Evolutionary conservation across 2,888 invertebrate genomes (phyloP), one percentile per base, ranked within the genome.

Genomic region (Heteropelma amictum): DNA sequence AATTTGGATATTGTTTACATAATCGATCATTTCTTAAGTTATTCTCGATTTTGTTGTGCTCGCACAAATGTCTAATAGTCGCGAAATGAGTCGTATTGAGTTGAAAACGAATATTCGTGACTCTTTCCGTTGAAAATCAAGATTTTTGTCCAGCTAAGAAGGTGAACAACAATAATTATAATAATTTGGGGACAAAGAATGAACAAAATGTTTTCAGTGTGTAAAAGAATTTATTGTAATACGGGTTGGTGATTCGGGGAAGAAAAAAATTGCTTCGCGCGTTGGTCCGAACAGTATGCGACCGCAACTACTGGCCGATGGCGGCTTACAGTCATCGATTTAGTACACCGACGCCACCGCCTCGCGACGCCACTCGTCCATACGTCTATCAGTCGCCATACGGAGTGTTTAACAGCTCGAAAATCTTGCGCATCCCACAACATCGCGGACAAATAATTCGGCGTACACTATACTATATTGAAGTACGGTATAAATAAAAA

Each of bases 351-450:
- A 14, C 12, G 33, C 23, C 7, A 12, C 54, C 35, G 23, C 23
- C n/a, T 54, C 23, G 35, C 3, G 12, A 12, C 54, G 21, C 35
- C 23, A 38, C 21, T 54, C 5, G 7, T 33, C 21, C 28, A 17
- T 3, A 30, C 28, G 10, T 30, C 19, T 17, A 0, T 2, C n/a
- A 2, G 19, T 10, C 33, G 19, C 19, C n/a, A n/a, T 2, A 7
- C 3, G 33, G 19, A 26, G 19, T 30, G 21, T 26, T 30, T n/a
- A 30, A 23, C 8, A 45, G 30, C 63, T 49, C 21, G 33, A 67
- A 40, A 17, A 33, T 72, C 60, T 33, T 35, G 60, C 53, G 67
- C 45, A 53, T 72, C 53, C 21, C 51, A 65, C 67, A 65, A 67
- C 14, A 28, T 53, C 58, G 51, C 53, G 60, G 72, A 54, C 45